Evolutionary conservation across 2,888 invertebrate species (phyloP).

Genomic region (Phymatocera aterrima): DNA sequence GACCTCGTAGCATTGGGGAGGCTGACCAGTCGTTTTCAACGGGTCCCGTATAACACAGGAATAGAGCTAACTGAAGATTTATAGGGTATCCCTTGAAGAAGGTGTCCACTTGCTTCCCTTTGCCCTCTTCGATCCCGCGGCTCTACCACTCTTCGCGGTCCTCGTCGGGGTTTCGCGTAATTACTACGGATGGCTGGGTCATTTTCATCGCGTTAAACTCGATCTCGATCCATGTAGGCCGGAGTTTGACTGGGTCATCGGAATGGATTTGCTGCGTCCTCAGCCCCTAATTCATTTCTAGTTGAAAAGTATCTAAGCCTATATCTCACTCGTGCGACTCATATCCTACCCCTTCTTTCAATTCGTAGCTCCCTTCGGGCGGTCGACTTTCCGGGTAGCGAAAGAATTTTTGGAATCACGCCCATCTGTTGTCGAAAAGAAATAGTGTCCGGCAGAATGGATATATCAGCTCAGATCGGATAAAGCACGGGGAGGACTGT

Average conservation of each 20-base stretch:
- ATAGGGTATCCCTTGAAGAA: constrained; percentile 30
- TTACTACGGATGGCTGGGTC: constrained; percentile 37
- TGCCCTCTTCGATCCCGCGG: constrained; percentile 5
- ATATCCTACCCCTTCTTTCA: no score
- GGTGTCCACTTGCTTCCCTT: constrained; percentile 9
- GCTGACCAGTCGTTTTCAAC: constrained; percentile 38
- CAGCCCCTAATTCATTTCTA: background rate
- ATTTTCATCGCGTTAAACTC: constrained; percentile 13
- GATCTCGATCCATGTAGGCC: constrained; percentile 3
- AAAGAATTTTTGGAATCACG: background rate
- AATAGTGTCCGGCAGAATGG: background rate
- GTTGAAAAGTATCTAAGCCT: constrained; percentile 1
- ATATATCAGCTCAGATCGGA: background rate
- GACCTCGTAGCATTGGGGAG: background rate
- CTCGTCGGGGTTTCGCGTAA: constrained; percentile 26
- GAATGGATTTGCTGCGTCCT: background rate
- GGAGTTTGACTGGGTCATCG: background rate
- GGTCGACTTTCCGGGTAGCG: background rate
- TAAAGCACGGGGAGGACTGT: background rate
- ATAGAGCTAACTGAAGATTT: constrained; percentile 25
- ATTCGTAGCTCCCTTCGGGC: background rate
- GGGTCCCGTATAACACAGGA: constrained; percentile 20
- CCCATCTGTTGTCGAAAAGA: background rate
- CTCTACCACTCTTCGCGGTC: background rate
- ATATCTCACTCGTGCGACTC: background rate